Conservation (phyloP, 1,140 invertebrate species). For the Ips typographus region DNA sequence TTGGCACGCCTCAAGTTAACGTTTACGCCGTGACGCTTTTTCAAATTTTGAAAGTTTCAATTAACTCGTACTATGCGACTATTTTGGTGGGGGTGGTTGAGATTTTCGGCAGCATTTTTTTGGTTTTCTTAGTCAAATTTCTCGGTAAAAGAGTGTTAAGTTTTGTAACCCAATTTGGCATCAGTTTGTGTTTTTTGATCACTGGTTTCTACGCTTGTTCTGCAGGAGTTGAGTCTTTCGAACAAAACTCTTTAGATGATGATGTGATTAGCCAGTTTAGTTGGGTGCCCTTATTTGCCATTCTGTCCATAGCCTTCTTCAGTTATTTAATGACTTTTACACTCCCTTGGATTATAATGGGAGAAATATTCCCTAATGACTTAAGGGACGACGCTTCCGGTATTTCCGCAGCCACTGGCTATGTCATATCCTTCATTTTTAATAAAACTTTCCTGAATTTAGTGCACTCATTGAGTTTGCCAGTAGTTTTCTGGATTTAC, state of each 20-base stretch:
- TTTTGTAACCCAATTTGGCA: conserved; percentile 64
- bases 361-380: conserved; percentile 68
- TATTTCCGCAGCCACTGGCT: conserved; percentile 65
- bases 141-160: conserved; percentile 68
- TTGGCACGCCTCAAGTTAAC: conserved; percentile 68
- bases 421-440: conserved; percentile 69
- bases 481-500: conserved; percentile 70
- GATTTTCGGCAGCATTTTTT: conserved; percentile 62
- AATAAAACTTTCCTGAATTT: conserved; percentile 72
- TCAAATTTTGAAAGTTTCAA: conserved; percentile 65
- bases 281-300: conserved; percentile 68
- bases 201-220: conserved; percentile 60
- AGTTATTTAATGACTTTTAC: conserved; percentile 69
- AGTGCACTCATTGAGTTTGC: conserved; percentile 60
- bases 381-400: conserved; percentile 68
- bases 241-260: conserved; percentile 3
- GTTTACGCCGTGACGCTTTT: conserved; percentile 75
- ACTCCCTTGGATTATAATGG: conserved; percentile 75
- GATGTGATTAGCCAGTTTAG: conserved; percentile 47
- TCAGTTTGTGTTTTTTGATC: conserved; percentile 62
- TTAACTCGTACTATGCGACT: conserved; percentile 72
- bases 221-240: conserved; percentile 37
- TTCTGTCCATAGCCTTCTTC: conserved; percentile 67
- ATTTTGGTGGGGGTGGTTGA: conserved; percentile 68
- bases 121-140: conserved; percentile 66